Percentiles rank a stretch among this genome's conserved stretches.
Evolutionary conservation across 2,797 vertebrate species (phyloP).

Genomic region (Lacerta bilineata): DNA sequence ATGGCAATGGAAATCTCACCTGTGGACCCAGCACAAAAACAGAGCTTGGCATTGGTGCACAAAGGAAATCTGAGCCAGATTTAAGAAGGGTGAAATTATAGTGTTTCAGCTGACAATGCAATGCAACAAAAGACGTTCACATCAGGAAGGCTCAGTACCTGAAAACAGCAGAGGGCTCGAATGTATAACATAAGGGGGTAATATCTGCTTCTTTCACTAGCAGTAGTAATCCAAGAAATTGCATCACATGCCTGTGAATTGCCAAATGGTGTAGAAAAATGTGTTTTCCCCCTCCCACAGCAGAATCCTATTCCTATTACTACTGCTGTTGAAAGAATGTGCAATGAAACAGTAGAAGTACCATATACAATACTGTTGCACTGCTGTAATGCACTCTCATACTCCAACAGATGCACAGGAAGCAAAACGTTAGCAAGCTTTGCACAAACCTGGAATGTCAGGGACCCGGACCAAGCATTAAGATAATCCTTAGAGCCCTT

Average conservation of each 20-base stretch:
- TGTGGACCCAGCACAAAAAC: slow-evolving; percentile 6
- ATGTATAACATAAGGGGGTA: background rate
- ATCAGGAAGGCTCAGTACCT: background rate
- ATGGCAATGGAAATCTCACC: slow-evolving; percentile 26
- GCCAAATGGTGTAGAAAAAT: slow-evolving; percentile 1
- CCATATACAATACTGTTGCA: background rate
- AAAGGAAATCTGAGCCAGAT: background rate
- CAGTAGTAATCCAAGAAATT: slow-evolving; percentile 38
- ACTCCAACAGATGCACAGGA: background rate
- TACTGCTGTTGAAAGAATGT: background rate
- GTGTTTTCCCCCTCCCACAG: background rate
- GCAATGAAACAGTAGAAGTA: slow-evolving; percentile 9
- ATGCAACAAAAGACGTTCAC: background rate
- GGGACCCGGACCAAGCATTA: background rate
- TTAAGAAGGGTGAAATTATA: background rate
- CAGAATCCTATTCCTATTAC: slow-evolving; percentile 36
- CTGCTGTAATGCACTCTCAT: no score
- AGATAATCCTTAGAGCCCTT: background rate
- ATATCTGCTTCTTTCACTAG: background rate
- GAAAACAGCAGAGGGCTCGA: background rate
- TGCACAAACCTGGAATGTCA: background rate
- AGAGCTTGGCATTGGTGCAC: background rate
- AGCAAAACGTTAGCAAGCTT: background rate
- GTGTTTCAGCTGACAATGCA: background rate
- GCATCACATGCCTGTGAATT: slow-evolving; percentile 8